phyloP scores from a whole-genome alignment of 2,797 vertebrate species.

The Urocyon cinereoargenteus region DNA sequence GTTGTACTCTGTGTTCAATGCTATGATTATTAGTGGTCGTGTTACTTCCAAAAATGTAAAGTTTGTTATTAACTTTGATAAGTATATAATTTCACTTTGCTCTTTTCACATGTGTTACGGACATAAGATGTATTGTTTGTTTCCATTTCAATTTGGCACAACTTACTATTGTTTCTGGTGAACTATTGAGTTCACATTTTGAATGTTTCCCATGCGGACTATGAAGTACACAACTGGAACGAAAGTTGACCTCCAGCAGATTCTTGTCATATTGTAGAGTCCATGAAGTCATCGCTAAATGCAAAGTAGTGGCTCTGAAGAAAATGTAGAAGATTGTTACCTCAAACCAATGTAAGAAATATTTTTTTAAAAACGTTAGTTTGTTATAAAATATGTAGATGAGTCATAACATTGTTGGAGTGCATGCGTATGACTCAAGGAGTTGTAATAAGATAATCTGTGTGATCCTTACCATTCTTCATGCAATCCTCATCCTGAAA shows the following conservation, averaged over 20 bases:
- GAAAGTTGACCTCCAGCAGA: slow-evolving; percentile 11
- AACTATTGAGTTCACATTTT: slow-evolving; percentile 67
- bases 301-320: background rate
- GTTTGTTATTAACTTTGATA: slow-evolving; percentile 73
- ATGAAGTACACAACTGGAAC: background rate
- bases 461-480: background rate
- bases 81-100: slow-evolving; percentile 70
- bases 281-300: background rate
- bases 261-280: slow-evolving; percentile 1
- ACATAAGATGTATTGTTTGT: slow-evolving; percentile 63
- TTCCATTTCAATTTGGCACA: slow-evolving; percentile 69
- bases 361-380: slow-evolving; percentile 25
- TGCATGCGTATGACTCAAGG: background rate
- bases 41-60: slow-evolving; percentile 67
- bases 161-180: slow-evolving; percentile 59
- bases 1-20: slow-evolving; percentile 23
- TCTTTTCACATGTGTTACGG: slow-evolving; percentile 68
- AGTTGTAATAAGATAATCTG: slow-evolving; percentile 17
- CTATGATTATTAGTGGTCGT: slow-evolving; percentile 68
- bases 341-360: slow-evolving; percentile 15
- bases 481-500: slow-evolving; percentile 35
- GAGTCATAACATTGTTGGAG: background rate
- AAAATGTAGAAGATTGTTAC: background rate
- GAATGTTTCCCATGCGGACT: slow-evolving; percentile 52
- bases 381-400: background rate